phyloP scores from a whole-genome alignment of 2,888 invertebrate genomes.

The Zygaena filipendulae region DNA sequence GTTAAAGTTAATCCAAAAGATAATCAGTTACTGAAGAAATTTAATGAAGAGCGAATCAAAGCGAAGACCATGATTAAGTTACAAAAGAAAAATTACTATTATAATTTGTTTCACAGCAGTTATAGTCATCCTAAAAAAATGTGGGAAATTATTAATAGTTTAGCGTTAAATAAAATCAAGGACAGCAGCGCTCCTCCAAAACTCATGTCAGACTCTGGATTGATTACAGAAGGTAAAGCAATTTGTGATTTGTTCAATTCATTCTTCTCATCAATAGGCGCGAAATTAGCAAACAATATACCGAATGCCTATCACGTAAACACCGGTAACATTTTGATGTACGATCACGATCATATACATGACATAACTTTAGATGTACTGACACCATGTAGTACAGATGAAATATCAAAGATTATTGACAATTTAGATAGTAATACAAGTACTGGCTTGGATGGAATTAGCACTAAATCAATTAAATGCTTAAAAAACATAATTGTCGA shows the following conservation, averaged over 20 bases:
- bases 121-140: neutral
- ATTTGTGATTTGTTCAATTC: conserved; percentile 1
- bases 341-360: neutral
- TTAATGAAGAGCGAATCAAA: neutral
- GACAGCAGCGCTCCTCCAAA: neutral
- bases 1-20: neutral
- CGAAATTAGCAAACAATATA: conserved; percentile 1
- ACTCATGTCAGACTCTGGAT: neutral
- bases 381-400: neutral
- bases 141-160: conserved; percentile 1
- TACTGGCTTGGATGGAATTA: neutral
- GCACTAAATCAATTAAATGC: neutral
- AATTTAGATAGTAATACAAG: conserved; percentile 1
- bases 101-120: neutral
- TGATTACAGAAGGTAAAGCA: neutral
- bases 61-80: neutral
- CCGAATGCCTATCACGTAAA: neutral
- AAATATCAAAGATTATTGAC: conserved; percentile 1
- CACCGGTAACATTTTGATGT: neutral
- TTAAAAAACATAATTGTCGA: neutral
- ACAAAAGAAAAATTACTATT: neutral
- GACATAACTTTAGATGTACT: neutral
- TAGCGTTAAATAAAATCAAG: neutral
- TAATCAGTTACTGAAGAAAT: neutral
- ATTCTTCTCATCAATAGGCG: conserved; percentile 1